A percentile compares a stretch with the other conserved stretches of the same genome.
Evolutionary conservation across 2,113 vertebrate species (phyloP).

Genomic region (Jacana jacana): DNA sequence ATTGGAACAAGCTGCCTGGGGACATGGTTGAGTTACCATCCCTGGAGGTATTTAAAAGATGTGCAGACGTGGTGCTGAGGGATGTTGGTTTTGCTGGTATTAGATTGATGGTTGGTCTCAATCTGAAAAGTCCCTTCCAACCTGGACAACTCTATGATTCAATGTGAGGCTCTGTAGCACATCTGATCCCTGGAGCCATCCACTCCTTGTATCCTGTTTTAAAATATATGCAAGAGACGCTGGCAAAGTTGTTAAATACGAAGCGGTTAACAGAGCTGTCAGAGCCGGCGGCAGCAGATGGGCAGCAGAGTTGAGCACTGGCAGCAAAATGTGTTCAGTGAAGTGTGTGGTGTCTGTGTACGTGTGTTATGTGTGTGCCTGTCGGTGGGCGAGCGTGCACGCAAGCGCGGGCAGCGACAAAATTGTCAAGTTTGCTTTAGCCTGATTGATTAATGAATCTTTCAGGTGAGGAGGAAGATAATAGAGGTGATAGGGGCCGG

Average conservation of each 20-base stretch:
- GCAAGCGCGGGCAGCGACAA: accelerated
- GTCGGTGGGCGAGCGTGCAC: neutral
- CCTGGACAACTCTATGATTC: too few relatives aligned
- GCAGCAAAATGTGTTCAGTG: constrained; percentile 76
- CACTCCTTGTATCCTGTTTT: neutral
- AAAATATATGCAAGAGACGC: neutral
- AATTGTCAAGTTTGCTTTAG: constrained; percentile 76
- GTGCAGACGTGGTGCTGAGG: too few relatives aligned
- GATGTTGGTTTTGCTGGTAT: too few relatives aligned
- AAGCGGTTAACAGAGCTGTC: constrained; percentile 39
- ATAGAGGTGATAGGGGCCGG: constrained; percentile 53
- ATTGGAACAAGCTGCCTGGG: too few relatives aligned
- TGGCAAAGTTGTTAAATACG: neutral
- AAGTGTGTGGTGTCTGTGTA: neutral
- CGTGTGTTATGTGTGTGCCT: neutral
- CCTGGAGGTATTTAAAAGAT: too few relatives aligned
- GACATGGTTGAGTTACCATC: too few relatives aligned
- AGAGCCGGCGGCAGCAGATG: constrained; percentile 36
- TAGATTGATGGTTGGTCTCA: too few relatives aligned
- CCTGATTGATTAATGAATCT: constrained; percentile 87
- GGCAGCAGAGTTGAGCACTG: constrained; percentile 64
- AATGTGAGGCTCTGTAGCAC: neutral
- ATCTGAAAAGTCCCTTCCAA: too few relatives aligned
- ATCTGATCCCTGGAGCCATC: neutral
- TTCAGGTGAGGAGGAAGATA: constrained; percentile 68